These are phyloP conservation scores for Physocephala rufipes DNA, from an alignment of 2,888 invertebrate species.

Conservation along the genomic window DNA sequence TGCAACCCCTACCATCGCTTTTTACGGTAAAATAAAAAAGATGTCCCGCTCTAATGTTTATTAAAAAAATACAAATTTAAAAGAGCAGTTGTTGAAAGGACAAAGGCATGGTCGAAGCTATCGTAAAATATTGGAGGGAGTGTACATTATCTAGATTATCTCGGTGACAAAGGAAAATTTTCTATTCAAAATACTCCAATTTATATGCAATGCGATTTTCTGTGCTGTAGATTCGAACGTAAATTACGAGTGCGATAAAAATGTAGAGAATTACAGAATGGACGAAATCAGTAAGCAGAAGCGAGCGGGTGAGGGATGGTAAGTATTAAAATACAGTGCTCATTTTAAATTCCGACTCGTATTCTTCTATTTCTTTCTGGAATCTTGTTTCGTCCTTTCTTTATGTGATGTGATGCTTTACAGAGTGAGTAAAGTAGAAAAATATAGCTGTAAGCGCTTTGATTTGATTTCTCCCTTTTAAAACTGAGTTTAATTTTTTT, in stretches of 20 bases:
- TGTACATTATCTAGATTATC: neutral
- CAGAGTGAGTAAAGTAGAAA: too few species aligned
- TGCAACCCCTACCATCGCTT: conserved; percentile 5
- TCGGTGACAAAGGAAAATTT: neutral
- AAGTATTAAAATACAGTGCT: conserved; percentile 6
- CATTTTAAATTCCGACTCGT: too few species aligned
- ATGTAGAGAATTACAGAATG: too few species aligned
- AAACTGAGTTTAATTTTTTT: too few species aligned
- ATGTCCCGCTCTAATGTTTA: neutral
- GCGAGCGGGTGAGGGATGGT: neutral
- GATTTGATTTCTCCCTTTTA: too few species aligned
- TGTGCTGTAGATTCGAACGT: neutral
- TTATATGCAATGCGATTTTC: conserved; percentile 35
- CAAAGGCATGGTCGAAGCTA: neutral
- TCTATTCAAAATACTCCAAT: too few species aligned
- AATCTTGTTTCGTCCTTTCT: neutral
- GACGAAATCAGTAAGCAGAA: too few species aligned
- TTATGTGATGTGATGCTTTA: too few species aligned
- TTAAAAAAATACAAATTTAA: conserved; percentile 1
- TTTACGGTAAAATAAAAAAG: neutral
- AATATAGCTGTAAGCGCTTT: too few species aligned
- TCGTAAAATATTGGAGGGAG: neutral
- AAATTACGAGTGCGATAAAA: too few species aligned
- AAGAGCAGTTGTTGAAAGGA: too few species aligned
- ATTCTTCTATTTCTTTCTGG: too few species aligned